Conservation (phyloP, 2,888 invertebrate genomes). For the Eupelmus urozonus region DNA sequence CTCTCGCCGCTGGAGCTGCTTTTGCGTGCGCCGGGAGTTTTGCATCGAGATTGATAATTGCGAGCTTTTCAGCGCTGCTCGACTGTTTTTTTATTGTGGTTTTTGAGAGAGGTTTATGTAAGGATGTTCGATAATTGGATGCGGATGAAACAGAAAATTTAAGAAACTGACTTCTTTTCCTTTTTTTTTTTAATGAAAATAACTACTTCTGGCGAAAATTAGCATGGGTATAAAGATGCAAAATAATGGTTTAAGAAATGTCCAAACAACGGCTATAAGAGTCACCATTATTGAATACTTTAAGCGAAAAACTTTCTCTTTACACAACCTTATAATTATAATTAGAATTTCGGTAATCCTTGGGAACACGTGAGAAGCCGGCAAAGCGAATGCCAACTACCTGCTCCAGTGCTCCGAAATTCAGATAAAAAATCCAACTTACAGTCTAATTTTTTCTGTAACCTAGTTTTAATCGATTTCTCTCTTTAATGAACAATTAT, state of each 20-base stretch:
- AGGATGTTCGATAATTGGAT: slow-evolving; percentile 12
- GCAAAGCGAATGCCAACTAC: too few relatives aligned
- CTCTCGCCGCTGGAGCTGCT: too few relatives aligned
- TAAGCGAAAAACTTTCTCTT: slow-evolving; percentile 7
- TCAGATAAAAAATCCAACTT: too few relatives aligned
- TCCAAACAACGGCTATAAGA: not conserved
- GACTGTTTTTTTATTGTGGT: too few relatives aligned
- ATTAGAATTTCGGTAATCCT: not conserved
- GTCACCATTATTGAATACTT: not conserved
- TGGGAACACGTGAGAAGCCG: too few relatives aligned
- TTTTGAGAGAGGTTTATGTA: not conserved
- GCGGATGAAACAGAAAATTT: not conserved
- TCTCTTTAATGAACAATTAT: too few relatives aligned
- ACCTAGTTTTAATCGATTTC: too few relatives aligned
- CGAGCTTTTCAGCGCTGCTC: not conserved
- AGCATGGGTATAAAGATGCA: not conserved
- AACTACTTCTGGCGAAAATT: not conserved
- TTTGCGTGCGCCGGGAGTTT: too few relatives aligned
- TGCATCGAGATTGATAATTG: slow-evolving; percentile 16
- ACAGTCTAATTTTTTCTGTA: too few relatives aligned
- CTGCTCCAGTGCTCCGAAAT: too few relatives aligned
- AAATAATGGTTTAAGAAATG: not conserved
- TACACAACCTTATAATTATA: not conserved
- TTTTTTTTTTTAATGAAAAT: not conserved
- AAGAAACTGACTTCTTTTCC: not conserved